These are phyloP conservation scores for Drosophila sechellia DNA, from an alignment of 1,140 invertebrate species.

Conservation along the genomic window DNA sequence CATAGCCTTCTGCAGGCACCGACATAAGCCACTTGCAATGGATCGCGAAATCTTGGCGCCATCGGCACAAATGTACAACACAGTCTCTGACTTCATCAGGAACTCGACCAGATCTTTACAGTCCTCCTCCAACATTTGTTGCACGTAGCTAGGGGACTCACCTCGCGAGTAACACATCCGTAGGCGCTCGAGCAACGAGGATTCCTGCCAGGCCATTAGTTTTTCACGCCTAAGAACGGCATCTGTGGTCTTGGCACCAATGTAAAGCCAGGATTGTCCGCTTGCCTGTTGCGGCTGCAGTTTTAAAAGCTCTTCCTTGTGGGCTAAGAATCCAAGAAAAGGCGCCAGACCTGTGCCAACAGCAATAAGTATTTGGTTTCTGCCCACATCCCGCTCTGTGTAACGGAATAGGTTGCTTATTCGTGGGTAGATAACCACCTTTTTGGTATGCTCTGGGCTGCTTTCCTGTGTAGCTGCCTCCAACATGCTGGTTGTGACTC, in stretches of 20 bases:
- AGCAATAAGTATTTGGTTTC: conserved; percentile 91
- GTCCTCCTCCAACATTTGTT: conserved; percentile 87
- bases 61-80: conserved; percentile 92
- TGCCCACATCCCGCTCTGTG: conserved; percentile 85
- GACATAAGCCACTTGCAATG: conserved; percentile 87
- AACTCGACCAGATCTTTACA: conserved; percentile 86
- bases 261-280: conserved; percentile 88
- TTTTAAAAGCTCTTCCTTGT: conserved; percentile 83
- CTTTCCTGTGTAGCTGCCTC: conserved; percentile 22
- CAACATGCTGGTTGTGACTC: conserved; percentile 70
- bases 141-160: conserved; percentile 86
- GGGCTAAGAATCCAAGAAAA: conserved; percentile 89
- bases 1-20: conserved; percentile 85
- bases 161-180: conserved; percentile 87
- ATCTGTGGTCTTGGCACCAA: conserved; percentile 89
- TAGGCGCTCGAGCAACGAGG: conserved; percentile 86
- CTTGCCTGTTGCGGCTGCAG: conserved; percentile 45
- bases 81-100: conserved; percentile 85
- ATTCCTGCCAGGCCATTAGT: conserved; percentile 81
- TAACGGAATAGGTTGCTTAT: conserved; percentile 87
- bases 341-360: conserved; percentile 94
- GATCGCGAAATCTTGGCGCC: conserved; percentile 89
- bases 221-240: conserved; percentile 83
- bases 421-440: conserved; percentile 88
- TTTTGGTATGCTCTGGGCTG: conserved; percentile 30